Evolutionary conservation across 2,113 vertebrate genomes (phyloP).

Genomic region (Sturnira hondurensis): DNA sequence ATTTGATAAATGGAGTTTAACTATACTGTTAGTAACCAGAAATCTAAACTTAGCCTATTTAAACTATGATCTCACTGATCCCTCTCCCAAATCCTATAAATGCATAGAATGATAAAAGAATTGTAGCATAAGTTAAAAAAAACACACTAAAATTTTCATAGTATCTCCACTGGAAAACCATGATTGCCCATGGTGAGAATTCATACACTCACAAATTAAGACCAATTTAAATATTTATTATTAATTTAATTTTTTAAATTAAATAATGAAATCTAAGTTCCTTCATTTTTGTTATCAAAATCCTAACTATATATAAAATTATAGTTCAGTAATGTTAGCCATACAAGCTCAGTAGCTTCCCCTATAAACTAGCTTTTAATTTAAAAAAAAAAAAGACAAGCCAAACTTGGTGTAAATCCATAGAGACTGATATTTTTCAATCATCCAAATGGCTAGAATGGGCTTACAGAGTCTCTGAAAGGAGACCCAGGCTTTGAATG

Average conservation of each 20-base stretch:
- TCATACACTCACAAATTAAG: neutral
- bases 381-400: neutral
- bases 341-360: neutral
- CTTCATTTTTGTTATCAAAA: neutral
- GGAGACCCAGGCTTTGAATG: neutral
- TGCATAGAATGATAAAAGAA: neutral
- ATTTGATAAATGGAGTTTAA: conserved; percentile 14
- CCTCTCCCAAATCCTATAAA: neutral
- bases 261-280: neutral
- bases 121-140: neutral
- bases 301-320: neutral
- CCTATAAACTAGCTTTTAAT: neutral
- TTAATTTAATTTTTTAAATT: neutral
- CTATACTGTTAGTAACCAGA: neutral
- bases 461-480: neutral
- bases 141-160: neutral
- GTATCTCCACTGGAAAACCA: neutral
- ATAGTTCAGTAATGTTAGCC: neutral
- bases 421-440: neutral
- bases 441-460: neutral
- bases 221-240: neutral
- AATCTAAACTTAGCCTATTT: neutral
- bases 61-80: neutral
- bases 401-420: neutral
- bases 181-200: neutral